phyloP scores from a whole-genome alignment of 2,888 invertebrate genomes.

The Hypolimnas misippus region DNA sequence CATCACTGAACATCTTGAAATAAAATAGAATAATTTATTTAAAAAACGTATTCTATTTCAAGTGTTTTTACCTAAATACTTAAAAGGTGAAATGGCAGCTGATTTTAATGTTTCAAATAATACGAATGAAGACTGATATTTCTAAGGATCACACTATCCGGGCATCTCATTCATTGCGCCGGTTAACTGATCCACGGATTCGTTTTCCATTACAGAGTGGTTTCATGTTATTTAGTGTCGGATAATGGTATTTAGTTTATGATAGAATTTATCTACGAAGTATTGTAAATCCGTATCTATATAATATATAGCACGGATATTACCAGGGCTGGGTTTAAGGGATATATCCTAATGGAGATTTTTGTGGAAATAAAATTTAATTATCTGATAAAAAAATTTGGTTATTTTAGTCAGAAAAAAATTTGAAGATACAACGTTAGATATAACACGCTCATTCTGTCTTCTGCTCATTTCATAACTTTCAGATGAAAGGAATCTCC shows the following conservation, averaged over 20 bases:
- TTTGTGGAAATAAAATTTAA: no score
- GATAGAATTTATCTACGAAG: not conserved
- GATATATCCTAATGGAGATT: no score
- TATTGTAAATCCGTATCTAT: not conserved
- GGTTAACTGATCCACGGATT: slow-evolving; percentile 9
- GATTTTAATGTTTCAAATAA: not conserved
- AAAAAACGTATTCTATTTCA: no score
- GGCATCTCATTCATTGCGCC: not conserved
- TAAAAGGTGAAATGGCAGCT: not conserved
- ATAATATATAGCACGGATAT: not conserved
- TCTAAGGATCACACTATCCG: slow-evolving; percentile 2
- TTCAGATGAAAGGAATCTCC: no score
- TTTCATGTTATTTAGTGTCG: slow-evolving; percentile 1
- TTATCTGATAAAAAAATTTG: no score
- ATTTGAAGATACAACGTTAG: no score
- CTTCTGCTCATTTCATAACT: no score
- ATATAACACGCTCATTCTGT: no score
- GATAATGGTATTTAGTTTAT: not conserved
- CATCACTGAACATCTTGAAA: not conserved
- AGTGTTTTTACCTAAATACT: no score
- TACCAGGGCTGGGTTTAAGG: no score
- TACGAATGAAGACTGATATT: slow-evolving; percentile 1
- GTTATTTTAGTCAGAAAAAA: no score
- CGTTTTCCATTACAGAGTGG: slow-evolving; percentile 10
- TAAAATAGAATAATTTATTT: not conserved